A percentile compares a stretch with the other conserved stretches of the same genome.
phyloP scores from a whole-genome alignment of 2,797 vertebrate species.

The Xerus rutilus region DNA sequence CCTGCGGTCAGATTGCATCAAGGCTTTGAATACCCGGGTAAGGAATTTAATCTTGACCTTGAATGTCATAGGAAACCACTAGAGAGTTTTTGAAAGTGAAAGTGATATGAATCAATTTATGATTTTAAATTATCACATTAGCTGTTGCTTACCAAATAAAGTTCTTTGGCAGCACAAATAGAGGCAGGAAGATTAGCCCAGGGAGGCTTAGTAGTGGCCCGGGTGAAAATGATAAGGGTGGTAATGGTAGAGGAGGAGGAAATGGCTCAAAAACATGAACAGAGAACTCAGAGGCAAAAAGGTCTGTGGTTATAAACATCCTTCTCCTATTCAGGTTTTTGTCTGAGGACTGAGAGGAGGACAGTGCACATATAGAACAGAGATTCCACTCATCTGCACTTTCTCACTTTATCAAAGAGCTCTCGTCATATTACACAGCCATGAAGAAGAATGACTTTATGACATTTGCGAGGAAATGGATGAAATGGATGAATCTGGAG shows the following conservation, averaged over 20 bases:
- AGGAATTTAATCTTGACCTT: neutral
- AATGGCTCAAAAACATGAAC: neutral
- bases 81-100: neutral
- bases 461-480: no score
- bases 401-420: neutral
- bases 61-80: neutral
- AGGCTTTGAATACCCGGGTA: no score
- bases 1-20: accelerated
- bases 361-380: accelerated
- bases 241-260: neutral
- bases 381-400: neutral
- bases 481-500: no score
- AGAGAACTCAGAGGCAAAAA: neutral
- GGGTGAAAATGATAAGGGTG: neutral
- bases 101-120: neutral
- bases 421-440: neutral
- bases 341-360: accelerated
- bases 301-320: neutral
- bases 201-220: neutral
- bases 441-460: no score
- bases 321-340: neutral
- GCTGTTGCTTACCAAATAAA: neutral
- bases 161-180: neutral
- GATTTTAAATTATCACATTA: neutral
- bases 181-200: neutral